phyloP scores from a whole-genome alignment of 2,797 vertebrate genomes.

The Oryzias sinensis region DNA sequence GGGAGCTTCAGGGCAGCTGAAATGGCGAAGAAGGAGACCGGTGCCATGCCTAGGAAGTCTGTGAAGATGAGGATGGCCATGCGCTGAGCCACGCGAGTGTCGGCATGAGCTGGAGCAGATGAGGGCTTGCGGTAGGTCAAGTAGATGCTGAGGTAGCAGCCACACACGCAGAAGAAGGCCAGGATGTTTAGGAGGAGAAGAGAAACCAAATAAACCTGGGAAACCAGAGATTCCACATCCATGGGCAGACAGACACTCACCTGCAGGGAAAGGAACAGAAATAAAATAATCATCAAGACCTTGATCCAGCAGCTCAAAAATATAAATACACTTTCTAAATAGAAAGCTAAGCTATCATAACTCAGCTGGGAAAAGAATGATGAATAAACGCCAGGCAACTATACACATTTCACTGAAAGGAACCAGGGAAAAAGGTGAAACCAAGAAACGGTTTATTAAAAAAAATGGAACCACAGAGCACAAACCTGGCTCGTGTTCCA shows the following conservation, averaged over 20 bases:
- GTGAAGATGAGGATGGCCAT: constrained; percentile 98
- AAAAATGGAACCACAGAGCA: too few species aligned
- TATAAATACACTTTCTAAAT: too few species aligned
- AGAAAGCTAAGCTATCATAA: too few species aligned
- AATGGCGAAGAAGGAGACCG: constrained; percentile 96
- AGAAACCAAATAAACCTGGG: constrained; percentile 87
- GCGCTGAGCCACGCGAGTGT: constrained; percentile 90
- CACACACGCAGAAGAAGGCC: constrained; percentile 87
- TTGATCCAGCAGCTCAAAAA: neutral
- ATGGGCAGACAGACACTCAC: constrained; percentile 98
- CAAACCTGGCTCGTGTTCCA: too few species aligned
- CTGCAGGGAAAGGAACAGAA: constrained; percentile 34
- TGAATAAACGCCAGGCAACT: too few species aligned
- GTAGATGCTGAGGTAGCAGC: constrained; percentile 93
- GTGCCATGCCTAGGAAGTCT: constrained; percentile 95
- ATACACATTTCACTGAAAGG: too few species aligned
- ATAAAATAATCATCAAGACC: neutral
- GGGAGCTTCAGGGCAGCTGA: constrained; percentile 91
- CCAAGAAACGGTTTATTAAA: too few species aligned
- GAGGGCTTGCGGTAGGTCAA: constrained; percentile 88
- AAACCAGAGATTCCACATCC: constrained; percentile 85
- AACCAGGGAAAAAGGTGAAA: too few species aligned
- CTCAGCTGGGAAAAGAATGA: too few species aligned
- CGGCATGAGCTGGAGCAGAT: constrained; percentile 80
- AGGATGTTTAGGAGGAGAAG: constrained; percentile 89